Base-by-base conservation (phyloP, 2,113 vertebrate species). In the Paradoxurus hermaphroditus region DNA sequence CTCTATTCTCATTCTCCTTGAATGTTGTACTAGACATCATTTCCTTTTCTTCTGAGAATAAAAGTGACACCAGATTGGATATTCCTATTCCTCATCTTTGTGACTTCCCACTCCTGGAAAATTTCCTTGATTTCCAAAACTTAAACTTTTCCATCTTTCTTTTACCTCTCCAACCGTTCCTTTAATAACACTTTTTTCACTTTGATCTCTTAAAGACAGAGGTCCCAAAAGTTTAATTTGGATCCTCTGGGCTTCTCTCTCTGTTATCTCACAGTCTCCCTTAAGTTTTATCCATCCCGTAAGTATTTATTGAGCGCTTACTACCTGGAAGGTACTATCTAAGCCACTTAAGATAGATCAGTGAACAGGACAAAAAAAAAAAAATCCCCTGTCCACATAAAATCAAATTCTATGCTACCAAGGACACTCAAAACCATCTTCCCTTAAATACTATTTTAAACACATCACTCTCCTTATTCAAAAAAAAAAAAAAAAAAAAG, bases 371-470 rank as follows among this genome's bases (percentile, higher is more conserved):
- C 0, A 82, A 34, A 41, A 78, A 23, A 85, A 83, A 81, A 65
- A 78, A 68, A 46, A 18, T 9, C 34, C n/a, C 63, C 53, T 78
- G 27, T 95, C 12, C 49, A 90, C 49, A 86, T 68, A 70, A 91
- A 89, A 86, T 59, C 65, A 95, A 87, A 51, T 84, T 91, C 73
- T 93, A 34, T 81, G 59, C 34, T 68, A 90, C 11, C 44, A 84
- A 89, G 18, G 15, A 83, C 46, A 86, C 53, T 78, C 86, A 95
- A 90, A 92, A 95, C 63, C 46, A 78, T 67, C 81, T 73, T 86
- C 68, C 15, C 51, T 51, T 91, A 89, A 89, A 70, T 31, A 92
- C 23, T 65, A 62, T 68, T 95, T 94, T 68, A 95, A 94, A 92
- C 39, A 96, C 23, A 86, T 36, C 82, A 90, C 19, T 84, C 23